These are phyloP conservation scores for Lissocephala sabroskyi DNA, from an alignment of 2,888 invertebrate genomes.

Conservation along the genomic window DNA sequence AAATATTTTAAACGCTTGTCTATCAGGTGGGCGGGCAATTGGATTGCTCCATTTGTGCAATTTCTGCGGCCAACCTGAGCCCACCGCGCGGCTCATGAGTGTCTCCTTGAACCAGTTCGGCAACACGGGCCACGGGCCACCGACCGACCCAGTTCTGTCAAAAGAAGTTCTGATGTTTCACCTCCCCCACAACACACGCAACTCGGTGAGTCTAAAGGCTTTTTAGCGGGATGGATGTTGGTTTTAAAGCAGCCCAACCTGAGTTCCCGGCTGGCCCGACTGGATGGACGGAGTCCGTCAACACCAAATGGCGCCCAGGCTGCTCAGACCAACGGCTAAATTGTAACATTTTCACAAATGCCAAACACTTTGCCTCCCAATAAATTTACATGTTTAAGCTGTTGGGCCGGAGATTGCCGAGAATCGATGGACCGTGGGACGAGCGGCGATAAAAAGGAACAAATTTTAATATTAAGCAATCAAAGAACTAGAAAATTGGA, in stretches of 20 bases:
- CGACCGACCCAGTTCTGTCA: constrained; percentile 46
- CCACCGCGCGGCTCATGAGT: no score
- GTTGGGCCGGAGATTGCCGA: constrained; percentile 10
- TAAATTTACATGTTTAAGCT: constrained; percentile 49
- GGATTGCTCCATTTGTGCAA: no score
- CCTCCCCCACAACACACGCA: neutral
- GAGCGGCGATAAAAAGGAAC: neutral
- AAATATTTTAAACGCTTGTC: constrained; percentile 24
- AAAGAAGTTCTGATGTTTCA: constrained; percentile 7
- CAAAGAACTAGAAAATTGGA: no score
- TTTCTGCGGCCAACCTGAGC: no score
- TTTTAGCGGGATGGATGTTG: no score
- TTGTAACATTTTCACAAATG: constrained; percentile 21
- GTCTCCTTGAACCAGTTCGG: constrained; percentile 58
- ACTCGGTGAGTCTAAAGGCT: neutral
- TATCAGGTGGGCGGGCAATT: constrained; percentile 5
- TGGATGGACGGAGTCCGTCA: no score
- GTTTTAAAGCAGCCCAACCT: no score
- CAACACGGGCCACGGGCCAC: constrained; percentile 15
- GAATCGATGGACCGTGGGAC: neutral
- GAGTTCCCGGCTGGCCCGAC: no score
- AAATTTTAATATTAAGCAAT: no score
- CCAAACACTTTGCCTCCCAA: constrained; percentile 25
- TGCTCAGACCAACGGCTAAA: constrained; percentile 9
- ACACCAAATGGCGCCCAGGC: no score